Base-by-base conservation (phyloP, 2,113 vertebrate genomes). In the Clarias gariepinus region DNA sequence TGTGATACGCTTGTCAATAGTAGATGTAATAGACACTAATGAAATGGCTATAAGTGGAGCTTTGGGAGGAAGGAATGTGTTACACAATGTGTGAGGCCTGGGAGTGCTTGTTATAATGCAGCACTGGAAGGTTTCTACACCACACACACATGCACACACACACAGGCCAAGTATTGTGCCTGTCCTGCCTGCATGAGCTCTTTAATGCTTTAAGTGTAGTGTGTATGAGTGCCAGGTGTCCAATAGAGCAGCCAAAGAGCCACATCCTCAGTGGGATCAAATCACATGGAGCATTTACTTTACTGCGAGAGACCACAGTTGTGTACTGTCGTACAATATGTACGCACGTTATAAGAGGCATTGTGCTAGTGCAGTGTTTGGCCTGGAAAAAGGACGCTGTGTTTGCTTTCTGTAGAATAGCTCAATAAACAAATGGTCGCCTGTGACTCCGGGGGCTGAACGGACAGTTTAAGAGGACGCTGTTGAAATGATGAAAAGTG, bases 1-100 rank as follows among this genome's bases (percentile, higher is more conserved):
- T 93, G 93, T 92, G 92, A 93, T 91, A 89, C 87, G 90, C 85
- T 88, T 93, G 93, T 94, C 93, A 93, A 94, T 94, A 94, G 88
- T 90, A 90, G 90, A 89, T 93, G 93, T 93, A 91, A 93, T 89
- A 91, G 93, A 91, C 92, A 90, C 90, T 94, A 94, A 94, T 95
- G 93, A 94, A 94, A 93, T 92, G 92, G 84, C 84, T 81, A 68
- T 91, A 89, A 89, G 68, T 89, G 66, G 76, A 85, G 87, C 88
- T 80, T 58, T 68, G 71, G 83, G 81, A 87, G 79, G 68, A 15
- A 41, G 57, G 66, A 88, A 83, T 83, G 81, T 85, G 84, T 89
- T 87, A 76, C 69, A 69, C 76, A 66, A 25, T 84, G 85, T 88
- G 83, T 78, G 82, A 82, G 74, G 80, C 55, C 61, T 63, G 74